Evolutionary conservation across 2,113 vertebrate genomes (phyloP), one percentile per base, ranked within the genome.

Genomic region (Neogale vison): DNA sequence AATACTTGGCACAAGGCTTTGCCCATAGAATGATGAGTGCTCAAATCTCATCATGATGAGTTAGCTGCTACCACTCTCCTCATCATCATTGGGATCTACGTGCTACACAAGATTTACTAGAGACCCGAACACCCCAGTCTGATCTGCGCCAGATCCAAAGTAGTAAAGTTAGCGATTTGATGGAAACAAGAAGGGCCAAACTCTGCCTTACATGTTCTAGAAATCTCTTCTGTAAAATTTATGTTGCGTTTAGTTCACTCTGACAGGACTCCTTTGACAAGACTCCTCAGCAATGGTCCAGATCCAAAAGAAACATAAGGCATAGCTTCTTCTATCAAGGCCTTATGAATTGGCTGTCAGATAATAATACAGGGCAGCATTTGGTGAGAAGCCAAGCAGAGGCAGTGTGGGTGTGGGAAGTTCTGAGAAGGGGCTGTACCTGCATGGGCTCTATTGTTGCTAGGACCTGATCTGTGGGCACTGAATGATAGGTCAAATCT

Each of bases 291-390:
- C 79, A 81, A 83, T 57, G 45, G 63, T 85, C 59, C 31, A 86
- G 34, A 52, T 91, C 83, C 90, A 98, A 93, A 93, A 90, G 63
- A 96, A 96, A 92, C 69, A 84, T 11, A 94, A 88, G 81, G 52
- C 65, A 67, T 18, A 14, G 42, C 21, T 95, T 34, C 86, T 87
- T 23, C 57, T 92, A 74, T 63, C 45, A 74, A 72, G 81, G 47
- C 20, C 31, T 88, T 92, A 69, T 87, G 95, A 92, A 95, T 1
- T 76, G 81, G 80, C 69, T 88, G 55, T 47, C 59, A 71, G 82
- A 88, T 63, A 76, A 76, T 94, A 85, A 95, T 11, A 76, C 5
- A 55, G 85, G 55, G 42, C 42, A 45, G 17, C 61, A 52, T 50
- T 59, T 65, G 57, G 59, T 36, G 55, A 71, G 45, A 45, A 94